Conservation (phyloP, 2,888 invertebrate genomes). For the Cheilosia soror region DNA sequence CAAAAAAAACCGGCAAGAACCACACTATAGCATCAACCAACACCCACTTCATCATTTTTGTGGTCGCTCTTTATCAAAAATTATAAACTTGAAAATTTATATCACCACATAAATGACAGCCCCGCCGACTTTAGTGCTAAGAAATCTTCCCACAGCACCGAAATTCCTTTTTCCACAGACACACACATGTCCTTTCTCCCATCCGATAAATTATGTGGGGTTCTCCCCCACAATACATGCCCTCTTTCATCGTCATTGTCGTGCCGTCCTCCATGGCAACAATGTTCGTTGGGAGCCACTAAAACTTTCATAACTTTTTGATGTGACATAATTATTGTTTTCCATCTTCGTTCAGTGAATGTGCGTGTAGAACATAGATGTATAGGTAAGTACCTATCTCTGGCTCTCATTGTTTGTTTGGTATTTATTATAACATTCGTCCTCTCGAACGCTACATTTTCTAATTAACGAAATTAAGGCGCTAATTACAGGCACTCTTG, state of each 20-base stretch:
- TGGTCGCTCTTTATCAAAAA: conserved; percentile 61
- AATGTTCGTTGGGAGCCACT: conserved; percentile 69
- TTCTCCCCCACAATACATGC: neutral
- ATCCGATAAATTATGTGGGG: conserved; percentile 3
- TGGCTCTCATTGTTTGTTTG: conserved; percentile 46
- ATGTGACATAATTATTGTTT: conserved; percentile 74
- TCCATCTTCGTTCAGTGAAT: conserved; percentile 48
- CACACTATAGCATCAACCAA: conserved; percentile 12
- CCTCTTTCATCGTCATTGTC: neutral
- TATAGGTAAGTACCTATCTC: neutral
- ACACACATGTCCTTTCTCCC: conserved; percentile 10
- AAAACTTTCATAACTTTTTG: conserved; percentile 73
- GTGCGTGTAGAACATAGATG: neutral
- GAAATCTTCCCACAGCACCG: conserved; percentile 21
- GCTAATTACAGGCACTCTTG: conserved; percentile 52
- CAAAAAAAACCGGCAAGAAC: neutral
- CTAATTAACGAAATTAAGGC: conserved; percentile 62
- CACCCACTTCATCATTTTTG: conserved; percentile 55
- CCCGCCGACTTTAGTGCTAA: neutral
- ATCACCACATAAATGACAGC: conserved; percentile 58
- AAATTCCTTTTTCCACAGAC: conserved; percentile 16
- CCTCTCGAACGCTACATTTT: conserved; percentile 37
- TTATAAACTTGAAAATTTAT: conserved; percentile 67
- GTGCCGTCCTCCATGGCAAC: conserved; percentile 28
- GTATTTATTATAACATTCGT: conserved; percentile 30